Percentiles rank a stretch among this genome's conserved stretches.
These are phyloP conservation scores for Colaptes auratus DNA, from an alignment of 2,113 vertebrate genomes.

Conservation along the genomic window DNA sequence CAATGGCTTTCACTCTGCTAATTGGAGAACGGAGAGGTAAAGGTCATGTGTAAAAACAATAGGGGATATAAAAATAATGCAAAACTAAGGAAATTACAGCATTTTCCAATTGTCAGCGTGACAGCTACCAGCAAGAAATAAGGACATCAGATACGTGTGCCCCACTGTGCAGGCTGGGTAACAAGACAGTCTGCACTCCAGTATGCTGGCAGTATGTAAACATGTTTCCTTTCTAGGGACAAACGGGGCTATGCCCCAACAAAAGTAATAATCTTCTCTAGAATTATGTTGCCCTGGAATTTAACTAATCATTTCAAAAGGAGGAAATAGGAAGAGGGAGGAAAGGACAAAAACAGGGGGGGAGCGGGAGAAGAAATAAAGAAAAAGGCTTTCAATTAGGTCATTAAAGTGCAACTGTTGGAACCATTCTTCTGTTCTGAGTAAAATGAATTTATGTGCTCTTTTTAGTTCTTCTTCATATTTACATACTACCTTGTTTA, in stretches of 20 bases:
- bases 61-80: slow-evolving; percentile 70
- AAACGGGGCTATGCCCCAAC: neutral
- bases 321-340: neutral
- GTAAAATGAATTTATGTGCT: slow-evolving; percentile 4
- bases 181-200: slow-evolving; percentile 46
- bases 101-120: slow-evolving; percentile 64
- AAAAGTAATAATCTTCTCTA: slow-evolving; percentile 10
- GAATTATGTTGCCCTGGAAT: neutral
- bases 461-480: neutral
- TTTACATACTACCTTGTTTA: neutral
- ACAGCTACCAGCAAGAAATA: slow-evolving; percentile 54
- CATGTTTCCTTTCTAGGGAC: slow-evolving; percentile 19
- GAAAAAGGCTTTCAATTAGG: neutral
- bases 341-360: neutral
- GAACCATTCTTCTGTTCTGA: neutral
- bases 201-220: slow-evolving; percentile 31
- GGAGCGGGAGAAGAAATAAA: too few species aligned
- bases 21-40: slow-evolving; percentile 63
- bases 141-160: slow-evolving; percentile 37
- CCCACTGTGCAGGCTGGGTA: slow-evolving; percentile 20
- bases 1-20: slow-evolving; percentile 67
- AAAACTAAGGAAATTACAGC: slow-evolving; percentile 68
- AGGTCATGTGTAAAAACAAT: slow-evolving; percentile 77
- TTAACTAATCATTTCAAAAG: slow-evolving; percentile 6
- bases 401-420: neutral